These are phyloP conservation scores for Hydractinia echinata DNA, from an alignment of 30 jellyfish, hydroid and myxozoan species.

Conservation along the genomic window DNA sequence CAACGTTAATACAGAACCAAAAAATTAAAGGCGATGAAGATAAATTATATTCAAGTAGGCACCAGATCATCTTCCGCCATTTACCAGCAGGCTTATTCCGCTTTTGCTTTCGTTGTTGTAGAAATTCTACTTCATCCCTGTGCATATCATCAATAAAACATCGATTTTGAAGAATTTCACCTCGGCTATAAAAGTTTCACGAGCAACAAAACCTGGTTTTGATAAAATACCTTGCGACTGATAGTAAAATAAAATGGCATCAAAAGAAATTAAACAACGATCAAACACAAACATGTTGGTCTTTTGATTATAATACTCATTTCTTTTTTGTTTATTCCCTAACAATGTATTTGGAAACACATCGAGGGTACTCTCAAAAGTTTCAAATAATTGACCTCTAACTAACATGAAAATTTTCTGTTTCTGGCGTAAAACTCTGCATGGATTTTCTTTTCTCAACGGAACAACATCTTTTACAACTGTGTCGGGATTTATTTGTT, in stretches of 20 bases:
- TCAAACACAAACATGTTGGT: conserved; percentile 32
- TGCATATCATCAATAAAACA: conserved; percentile 60
- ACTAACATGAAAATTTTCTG: not conserved
- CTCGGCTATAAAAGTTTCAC: conserved; percentile 52
- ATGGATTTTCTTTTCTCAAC: too few species aligned
- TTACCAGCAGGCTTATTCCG: conserved; percentile 20
- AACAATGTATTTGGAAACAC: conserved; percentile 69
- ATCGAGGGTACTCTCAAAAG: conserved; percentile 60
- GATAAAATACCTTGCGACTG: conserved; percentile 80
- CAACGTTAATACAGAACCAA: conserved; percentile 31
- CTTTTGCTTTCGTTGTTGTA: not conserved
- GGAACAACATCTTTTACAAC: too few species aligned
- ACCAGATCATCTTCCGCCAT: not conserved
- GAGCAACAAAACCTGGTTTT: conserved; percentile 42
- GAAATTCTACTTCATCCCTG: conserved; percentile 36
- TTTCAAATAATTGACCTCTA: conserved; percentile 58
- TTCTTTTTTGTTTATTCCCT: conserved; percentile 46
- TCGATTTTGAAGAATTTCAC: conserved; percentile 56
- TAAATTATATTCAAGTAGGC: not conserved
- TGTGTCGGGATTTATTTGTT: too few species aligned
- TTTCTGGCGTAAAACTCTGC: too few species aligned
- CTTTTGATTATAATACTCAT: conserved; percentile 39
- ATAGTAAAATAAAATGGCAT: conserved; percentile 75
- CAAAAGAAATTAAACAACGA: conserved; percentile 59
- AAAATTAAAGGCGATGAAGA: not conserved